Base-by-base conservation (phyloP, 2,888 invertebrate genomes). In the Drosophila nr. perissopoda region DNA sequence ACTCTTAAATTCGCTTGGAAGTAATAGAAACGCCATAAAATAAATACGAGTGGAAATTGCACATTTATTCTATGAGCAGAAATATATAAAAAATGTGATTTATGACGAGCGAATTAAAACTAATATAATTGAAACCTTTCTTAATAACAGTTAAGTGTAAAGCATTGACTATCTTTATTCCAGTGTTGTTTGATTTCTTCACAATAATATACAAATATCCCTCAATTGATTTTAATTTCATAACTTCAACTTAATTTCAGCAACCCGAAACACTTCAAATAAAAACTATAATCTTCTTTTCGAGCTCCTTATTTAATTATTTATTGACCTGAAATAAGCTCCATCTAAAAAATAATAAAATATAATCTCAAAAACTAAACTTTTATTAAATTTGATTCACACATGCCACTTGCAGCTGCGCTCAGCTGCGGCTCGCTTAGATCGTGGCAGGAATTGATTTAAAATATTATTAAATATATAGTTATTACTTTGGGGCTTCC, bases 1-100 rank as follows among this genome's bases (percentile, higher is more conserved):
- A 58, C 42, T 36, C 68, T 36, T n/a, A 68, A 67, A 31, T 57
- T 29, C 31, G n/a, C 13, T 36, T 13, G 38, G 10, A 53, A 25
- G 13, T 53, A 53, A 42, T 25, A n/a, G 25, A 38, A 54, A 27
- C 25, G 45, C 40, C 34, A 49, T 53, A 33, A 73, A 74, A 53
- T 25, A 42, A 33, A 34, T 33, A 21, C 13, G 13, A 49, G 27
- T 27, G 16, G 27, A n/a, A 34, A 16, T 4, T 27, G 2, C 5
- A 8, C 4, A 21, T 4, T 16, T 4, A 38, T 33, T 38, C 27
- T 4, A 18, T 6, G 8, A 29, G 10, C 18, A 6, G 10, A 18
- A 21, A 36, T 4, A 13, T 45, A 45, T 29, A 21, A 45, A 42
- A 45, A 21, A 18, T 27, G 6, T 54, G 54, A 18, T 34, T 53